A percentile compares a stretch with the other conserved stretches of the same genome.
These are phyloP conservation scores for Penelope pileata DNA, from an alignment of 2,113 vertebrate genomes.

Conservation along the genomic window DNA sequence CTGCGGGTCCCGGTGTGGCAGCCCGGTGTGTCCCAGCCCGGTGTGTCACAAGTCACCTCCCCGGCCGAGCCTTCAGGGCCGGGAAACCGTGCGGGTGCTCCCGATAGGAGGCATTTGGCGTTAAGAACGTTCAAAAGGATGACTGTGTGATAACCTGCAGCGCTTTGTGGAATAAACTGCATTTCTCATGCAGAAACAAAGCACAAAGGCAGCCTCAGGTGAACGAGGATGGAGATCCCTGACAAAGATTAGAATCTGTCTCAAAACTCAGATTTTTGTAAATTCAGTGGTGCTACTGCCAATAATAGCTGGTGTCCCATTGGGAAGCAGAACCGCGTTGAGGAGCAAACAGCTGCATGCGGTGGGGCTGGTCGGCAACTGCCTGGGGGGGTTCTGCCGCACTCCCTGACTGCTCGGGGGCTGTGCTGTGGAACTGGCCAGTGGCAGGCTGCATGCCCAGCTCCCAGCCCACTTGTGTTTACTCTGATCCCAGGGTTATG, in stretches of 20 bases:
- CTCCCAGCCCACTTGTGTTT: not conserved
- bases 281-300: not conserved
- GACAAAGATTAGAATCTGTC: not conserved
- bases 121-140: not conserved
- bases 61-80: not conserved
- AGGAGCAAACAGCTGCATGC: not conserved
- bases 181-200: not conserved
- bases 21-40: too few species aligned
- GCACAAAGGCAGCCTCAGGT: too few species aligned
- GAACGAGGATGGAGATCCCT: too few species aligned
- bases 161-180: too few species aligned
- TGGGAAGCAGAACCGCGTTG: rapidly evolving
- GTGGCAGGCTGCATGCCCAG: not conserved
- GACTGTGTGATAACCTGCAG: not conserved
- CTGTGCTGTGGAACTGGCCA: not conserved
- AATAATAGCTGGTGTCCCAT: rapidly evolving
- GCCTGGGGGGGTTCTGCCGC: not conserved
- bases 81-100: rapidly evolving
- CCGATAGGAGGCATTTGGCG: rapidly evolving
- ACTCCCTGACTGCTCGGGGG: not conserved
- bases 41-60: too few species aligned
- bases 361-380: rapidly evolving
- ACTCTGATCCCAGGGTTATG: not conserved
- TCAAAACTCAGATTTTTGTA: not conserved
- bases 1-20: too few species aligned